These are phyloP conservation scores for Sinocyclocheilus maitianheensis DNA, from an alignment of 2,113 vertebrate species.

Conservation along the genomic window DNA sequence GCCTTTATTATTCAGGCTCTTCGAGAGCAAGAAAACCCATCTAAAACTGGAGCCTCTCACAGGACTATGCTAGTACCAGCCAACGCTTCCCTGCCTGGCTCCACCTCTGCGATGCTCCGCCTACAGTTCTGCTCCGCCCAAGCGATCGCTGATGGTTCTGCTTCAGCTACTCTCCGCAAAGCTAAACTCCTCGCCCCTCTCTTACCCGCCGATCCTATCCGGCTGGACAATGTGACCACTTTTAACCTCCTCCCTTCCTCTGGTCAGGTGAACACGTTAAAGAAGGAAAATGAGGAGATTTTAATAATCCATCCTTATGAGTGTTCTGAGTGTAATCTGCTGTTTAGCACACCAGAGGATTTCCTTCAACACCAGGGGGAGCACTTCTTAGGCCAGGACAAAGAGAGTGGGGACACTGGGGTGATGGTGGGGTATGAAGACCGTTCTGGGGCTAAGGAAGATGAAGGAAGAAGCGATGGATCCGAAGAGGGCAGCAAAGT, in stretches of 20 bases:
- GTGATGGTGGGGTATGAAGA: slow-evolving; percentile 79
- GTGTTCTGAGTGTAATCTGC: slow-evolving; percentile 85
- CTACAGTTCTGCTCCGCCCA: slow-evolving; percentile 80
- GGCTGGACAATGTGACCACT: slow-evolving; percentile 46
- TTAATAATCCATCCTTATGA: slow-evolving; percentile 84
- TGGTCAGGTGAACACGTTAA: slow-evolving; percentile 32
- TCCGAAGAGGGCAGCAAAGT: slow-evolving; percentile 44
- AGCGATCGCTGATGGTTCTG: slow-evolving; percentile 71
- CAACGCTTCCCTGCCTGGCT: slow-evolving; percentile 65
- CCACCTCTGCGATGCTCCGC: slow-evolving; percentile 74
- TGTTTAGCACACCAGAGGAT: slow-evolving; percentile 86
- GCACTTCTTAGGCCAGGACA: slow-evolving; percentile 85
- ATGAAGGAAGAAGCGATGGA: slow-evolving; percentile 51
- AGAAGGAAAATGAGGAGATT: slow-evolving; percentile 64
- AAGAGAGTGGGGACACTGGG: slow-evolving; percentile 75
- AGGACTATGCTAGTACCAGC: slow-evolving; percentile 67
- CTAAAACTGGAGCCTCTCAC: slow-evolving; percentile 53
- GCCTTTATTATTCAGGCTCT: slow-evolving; percentile 59
- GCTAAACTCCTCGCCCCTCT: slow-evolving; percentile 66
- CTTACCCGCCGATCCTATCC: slow-evolving; percentile 51
- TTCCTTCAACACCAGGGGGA: slow-evolving; percentile 89
- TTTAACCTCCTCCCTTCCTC: slow-evolving; percentile 64
- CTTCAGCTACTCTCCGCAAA: slow-evolving; percentile 51
- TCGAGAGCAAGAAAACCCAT: slow-evolving; percentile 54
- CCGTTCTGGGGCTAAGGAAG: slow-evolving; percentile 69